Evolutionary conservation across 2,797 vertebrate species (phyloP), one percentile per base, ranked within the genome.

Genomic region (Micromesistius poutassou): DNA sequence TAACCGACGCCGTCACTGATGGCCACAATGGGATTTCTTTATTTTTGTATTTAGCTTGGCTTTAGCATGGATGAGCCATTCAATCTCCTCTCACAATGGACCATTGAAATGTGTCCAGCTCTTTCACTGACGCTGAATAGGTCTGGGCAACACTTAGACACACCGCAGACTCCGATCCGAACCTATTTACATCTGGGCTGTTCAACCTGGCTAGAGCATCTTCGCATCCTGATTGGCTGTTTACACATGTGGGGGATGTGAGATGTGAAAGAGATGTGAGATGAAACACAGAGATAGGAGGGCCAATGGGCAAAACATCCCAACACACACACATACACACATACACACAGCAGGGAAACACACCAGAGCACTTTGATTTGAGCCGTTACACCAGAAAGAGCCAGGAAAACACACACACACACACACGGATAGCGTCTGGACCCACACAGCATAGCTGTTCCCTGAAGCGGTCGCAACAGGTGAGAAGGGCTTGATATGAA

Each of bases 321-420:
- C 12, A 13, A 42, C 40, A 42, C 40, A 42, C 40, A 42, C 9
- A 13, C 38, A 40, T 9, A 40, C 38, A 40, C 40, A 42, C 2
- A 38, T 38, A 80, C 73, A 84, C 84, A 85, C 86, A 89, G 80
- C 84, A 84, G 87, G 84, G 31, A 89, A 90, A 88, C 87, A 87
- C 85, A 83, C 74, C 5, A 28, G 55, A 13, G 2, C 40, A 42
- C 40, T 12, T 35, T n/a, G 74, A 46, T 71, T 72, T 76, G 28
- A 38, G 42, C 40, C 13, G 40, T 12, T 42, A 42, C 6, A 42
- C 40, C 40, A 10, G 40, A 42, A 42, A 42, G 40, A 42, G 40
- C 40, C 40, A 42, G 40, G 9, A 42, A 14, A 13, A 42, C 40
- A 14, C 40, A 42, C 14, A 16, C 12, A 16, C 40, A 42, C 40